Base-by-base conservation (phyloP, 2,888 invertebrate species). In the Neoascia interrupta region DNA sequence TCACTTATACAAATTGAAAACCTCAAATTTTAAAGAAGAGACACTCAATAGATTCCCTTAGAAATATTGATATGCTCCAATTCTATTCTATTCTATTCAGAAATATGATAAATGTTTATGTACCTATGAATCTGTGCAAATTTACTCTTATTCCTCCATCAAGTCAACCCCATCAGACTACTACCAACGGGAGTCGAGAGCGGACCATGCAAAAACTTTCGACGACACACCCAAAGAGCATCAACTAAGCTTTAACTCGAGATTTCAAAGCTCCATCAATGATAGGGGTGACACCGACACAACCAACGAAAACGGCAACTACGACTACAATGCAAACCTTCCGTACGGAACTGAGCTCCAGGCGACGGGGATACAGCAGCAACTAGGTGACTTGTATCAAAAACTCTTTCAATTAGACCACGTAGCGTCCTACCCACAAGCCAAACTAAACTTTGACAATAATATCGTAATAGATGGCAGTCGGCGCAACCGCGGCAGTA, bases 121-220 rank as follows among this genome's bases (percentile, higher is more conserved):
- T n/a, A n/a, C n/a, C n/a, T n/a, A n/a, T n/a, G n/a, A n/a, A n/a
- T n/a, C n/a, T n/a, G n/a, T n/a, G n/a, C n/a, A n/a, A n/a, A n/a
- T n/a, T n/a, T n/a, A n/a, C n/a, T n/a, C n/a, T n/a, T n/a, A n/a
- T n/a, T n/a, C n/a, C n/a, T 26, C 18, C 5, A 16, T n/a, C 0
- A 64, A 79, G 79, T 73, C 79, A 10, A 36, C 73, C 1, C 73
- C 76, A 10, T 53, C 79, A 5, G 79, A 79, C 23, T 73, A 18
- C 18, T 79, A 79, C 15, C 79, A 79, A 53, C 58, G 79, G 3
- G 73, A 73, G 21, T 31, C 66, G 13, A 54, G 79, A 31, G 73
- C 13, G 15, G 54, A 51, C 0, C 36, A 34, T 13, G 3, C 2
- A 1, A 34, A 18, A 15, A 18, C 54, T 2, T 16, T n/a, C n/a